These are phyloP conservation scores for Calephelis nemesis DNA, from an alignment of 1,140 invertebrate genomes.

Conservation along the genomic window DNA sequence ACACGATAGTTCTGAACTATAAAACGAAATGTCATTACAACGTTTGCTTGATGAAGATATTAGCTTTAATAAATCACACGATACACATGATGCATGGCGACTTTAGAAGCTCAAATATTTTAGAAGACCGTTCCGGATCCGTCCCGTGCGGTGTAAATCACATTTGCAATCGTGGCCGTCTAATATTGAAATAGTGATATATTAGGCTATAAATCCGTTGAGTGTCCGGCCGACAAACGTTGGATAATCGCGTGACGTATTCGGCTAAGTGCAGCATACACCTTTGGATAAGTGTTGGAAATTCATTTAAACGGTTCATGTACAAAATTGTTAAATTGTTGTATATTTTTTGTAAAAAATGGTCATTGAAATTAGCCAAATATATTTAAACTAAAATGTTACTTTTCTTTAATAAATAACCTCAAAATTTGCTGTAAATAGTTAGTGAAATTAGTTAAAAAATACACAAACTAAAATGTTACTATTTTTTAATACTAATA, in stretches of 20 bases:
- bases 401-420: too few relatives aligned
- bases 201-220: constrained; percentile 58
- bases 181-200: constrained; percentile 73
- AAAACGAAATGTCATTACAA: constrained; percentile 11
- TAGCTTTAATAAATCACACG: constrained; percentile 17
- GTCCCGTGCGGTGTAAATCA: constrained; percentile 34
- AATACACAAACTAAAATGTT: too few relatives aligned
- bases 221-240: constrained; percentile 57
- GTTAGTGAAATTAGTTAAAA: too few relatives aligned
- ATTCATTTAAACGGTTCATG: constrained; percentile 23
- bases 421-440: too few relatives aligned
- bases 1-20: constrained; percentile 11
- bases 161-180: constrained; percentile 44
- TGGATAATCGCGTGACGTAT: constrained; percentile 66
- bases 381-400: too few relatives aligned
- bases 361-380: too few relatives aligned
- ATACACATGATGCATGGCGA: constrained; percentile 18
- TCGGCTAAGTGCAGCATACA: constrained; percentile 37
- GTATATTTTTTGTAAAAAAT: too few relatives aligned
- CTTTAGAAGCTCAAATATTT: constrained; percentile 12
- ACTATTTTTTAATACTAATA: too few relatives aligned
- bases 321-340: too few relatives aligned
- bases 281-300: constrained; percentile 32
- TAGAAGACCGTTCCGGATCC: constrained; percentile 27
- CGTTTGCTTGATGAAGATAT: constrained; percentile 17